phyloP scores from a whole-genome alignment of 1,140 invertebrate species.

The Leptinotarsa undecemlineata region DNA sequence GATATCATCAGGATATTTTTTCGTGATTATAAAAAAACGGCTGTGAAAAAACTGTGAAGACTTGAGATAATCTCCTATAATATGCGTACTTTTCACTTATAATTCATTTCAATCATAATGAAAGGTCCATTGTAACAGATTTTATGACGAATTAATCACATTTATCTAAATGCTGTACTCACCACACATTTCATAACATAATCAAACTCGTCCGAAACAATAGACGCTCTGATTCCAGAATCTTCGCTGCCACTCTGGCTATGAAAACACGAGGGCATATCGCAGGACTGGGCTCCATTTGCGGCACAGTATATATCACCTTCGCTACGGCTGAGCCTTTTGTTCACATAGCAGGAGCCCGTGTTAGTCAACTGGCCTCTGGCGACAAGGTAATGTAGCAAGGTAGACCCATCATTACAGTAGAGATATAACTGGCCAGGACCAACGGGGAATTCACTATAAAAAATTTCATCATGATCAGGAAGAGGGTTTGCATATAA shows the following conservation, averaged over 20 bases:
- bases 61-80: too few species aligned
- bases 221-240: constrained; percentile 49
- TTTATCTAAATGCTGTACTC: background rate
- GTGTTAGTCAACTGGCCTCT: constrained; percentile 51
- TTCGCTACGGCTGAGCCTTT: constrained; percentile 59
- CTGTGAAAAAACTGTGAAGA: too few species aligned
- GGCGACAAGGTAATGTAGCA: constrained; percentile 57
- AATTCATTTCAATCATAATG: too few species aligned
- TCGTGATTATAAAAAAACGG: too few species aligned
- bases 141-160: background rate
- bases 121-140: background rate
- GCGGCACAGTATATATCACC: constrained; percentile 54
- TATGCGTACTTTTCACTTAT: too few species aligned
- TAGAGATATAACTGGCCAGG: constrained; percentile 59
- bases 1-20: too few species aligned
- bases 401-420: constrained; percentile 55
- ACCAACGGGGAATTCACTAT: constrained; percentile 58
- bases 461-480: constrained; percentile 16
- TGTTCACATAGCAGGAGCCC: constrained; percentile 29
- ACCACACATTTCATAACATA: constrained; percentile 49
- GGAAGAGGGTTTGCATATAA: too few species aligned
- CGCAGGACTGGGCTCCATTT: constrained; percentile 32
- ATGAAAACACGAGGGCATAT: constrained; percentile 44
- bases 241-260: constrained; percentile 50
- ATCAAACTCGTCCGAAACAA: constrained; percentile 47